Base-by-base conservation (phyloP, 2,888 invertebrate genomes). In the Zootermopsis nevadensis region DNA sequence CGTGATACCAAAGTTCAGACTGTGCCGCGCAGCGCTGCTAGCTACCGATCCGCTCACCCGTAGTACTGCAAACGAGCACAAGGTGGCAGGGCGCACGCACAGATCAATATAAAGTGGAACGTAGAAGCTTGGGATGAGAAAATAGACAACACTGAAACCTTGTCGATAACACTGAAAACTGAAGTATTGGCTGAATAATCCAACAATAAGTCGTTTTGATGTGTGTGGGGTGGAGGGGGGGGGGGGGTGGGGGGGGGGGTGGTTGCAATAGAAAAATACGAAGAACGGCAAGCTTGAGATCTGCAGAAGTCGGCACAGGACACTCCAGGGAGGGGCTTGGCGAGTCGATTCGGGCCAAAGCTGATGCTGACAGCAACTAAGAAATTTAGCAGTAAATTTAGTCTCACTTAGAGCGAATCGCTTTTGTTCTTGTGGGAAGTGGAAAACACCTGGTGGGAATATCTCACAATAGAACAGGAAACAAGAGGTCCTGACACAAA, bases 61-160 rank as follows among this genome's bases (percentile, higher is more conserved):
- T 60, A 60, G 60, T 60, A 60, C 33, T 24, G n/a, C 74, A 24
- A 42, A 15, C 27, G 8, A 42, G 1, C 76, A 48, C 76, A 42
- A 76, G 76, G 48, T 76, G 48, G 76, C 76, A 76, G 48, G 24
- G 48, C 76, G 38, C 76, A 42, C 76, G 76, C 76, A 38, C 76
- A 42, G 76, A 76, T 76, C 76, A 76, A 76, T 76, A 76, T 76
- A 30, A 48, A 12, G 76, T 48, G 42, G 48, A 74, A 38, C 38
- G 74, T 42, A 42, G 76, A n/a, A 27, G 27, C 76, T 42, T 38
- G 42, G 42, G 74, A 42, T 4, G 33, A 33, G 72, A 33, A 60
- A 24, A 7, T 27, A 60, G 60, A 60, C 60, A 27, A 60, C 60
- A 60, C n/a, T 60, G n/a, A n/a, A 60, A 60, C 60, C 60, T n/a